Conservation (phyloP, 2,888 invertebrate genomes). For the Bellardia pandia region DNA sequence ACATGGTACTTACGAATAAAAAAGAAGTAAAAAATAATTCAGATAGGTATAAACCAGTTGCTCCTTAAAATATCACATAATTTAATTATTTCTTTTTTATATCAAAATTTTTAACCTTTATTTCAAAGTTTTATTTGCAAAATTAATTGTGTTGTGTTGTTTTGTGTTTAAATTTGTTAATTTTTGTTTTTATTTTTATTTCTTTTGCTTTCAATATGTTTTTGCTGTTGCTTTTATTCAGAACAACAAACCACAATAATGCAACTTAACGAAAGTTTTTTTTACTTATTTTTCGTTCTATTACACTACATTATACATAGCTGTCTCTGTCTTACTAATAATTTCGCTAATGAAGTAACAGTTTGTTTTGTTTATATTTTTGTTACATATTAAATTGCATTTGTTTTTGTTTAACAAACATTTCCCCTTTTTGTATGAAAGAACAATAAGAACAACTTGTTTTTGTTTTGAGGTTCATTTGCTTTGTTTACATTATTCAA, state of each 20-base stretch:
- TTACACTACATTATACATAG: background rate
- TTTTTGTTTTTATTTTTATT: background rate
- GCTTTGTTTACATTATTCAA: slow-evolving; percentile 78
- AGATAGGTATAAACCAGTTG: too few species aligned
- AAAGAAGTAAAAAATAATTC: too few species aligned
- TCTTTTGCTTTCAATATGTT: background rate
- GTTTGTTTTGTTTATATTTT: slow-evolving; percentile 19
- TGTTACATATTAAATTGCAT: background rate
- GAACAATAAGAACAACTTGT: slow-evolving; percentile 36
- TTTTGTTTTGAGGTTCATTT: slow-evolving; percentile 75
- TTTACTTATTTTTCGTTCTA: background rate
- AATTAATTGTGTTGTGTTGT: background rate
- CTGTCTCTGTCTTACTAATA: slow-evolving; percentile 38
- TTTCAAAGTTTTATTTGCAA: background rate
- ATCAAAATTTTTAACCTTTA: too few species aligned
- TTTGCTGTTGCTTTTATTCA: background rate
- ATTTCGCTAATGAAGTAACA: slow-evolving; percentile 10
- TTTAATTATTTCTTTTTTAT: too few species aligned
- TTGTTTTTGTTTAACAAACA: slow-evolving; percentile 35
- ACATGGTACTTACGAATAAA: too few species aligned
- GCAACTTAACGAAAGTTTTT: slow-evolving; percentile 19
- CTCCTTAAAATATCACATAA: too few species aligned
- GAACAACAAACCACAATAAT: slow-evolving; percentile 28
- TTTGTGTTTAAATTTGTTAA: background rate
- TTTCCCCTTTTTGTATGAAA: slow-evolving; percentile 47